Evolutionary conservation across 2,797 vertebrate genomes (phyloP).

Genomic region (Furcifer pardalis): DNA sequence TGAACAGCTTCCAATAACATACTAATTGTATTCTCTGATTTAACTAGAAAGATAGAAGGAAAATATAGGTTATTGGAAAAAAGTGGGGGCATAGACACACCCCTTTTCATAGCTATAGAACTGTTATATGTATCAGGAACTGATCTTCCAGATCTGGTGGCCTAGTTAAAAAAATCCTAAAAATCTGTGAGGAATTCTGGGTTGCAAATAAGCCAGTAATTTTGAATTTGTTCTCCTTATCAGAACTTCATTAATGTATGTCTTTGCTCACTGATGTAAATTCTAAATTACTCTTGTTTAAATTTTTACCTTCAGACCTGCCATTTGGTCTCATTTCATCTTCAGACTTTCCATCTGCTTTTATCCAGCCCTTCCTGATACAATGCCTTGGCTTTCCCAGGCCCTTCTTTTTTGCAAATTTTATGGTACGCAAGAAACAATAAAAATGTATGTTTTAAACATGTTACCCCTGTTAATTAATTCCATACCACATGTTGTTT

Average conservation of each 20-base stretch:
- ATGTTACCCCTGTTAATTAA: constrained; percentile 70
- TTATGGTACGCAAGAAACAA: constrained; percentile 66
- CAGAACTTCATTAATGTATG: constrained; percentile 39
- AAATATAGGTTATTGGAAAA: no score
- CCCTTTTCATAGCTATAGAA: neutral
- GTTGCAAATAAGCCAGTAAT: neutral
- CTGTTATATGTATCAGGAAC: neutral
- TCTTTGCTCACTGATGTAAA: constrained; percentile 61
- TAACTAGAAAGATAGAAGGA: no score
- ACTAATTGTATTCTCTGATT: no score
- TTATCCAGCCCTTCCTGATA: constrained; percentile 62
- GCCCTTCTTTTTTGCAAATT: constrained; percentile 73
- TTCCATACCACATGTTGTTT: constrained; percentile 64
- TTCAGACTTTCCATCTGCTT: constrained; percentile 76
- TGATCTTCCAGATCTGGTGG: neutral
- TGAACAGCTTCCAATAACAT: no score
- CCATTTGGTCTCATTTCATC: constrained; percentile 72
- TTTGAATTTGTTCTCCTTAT: constrained; percentile 66
- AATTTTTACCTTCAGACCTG: constrained; percentile 69
- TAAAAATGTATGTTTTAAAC: constrained; percentile 66
- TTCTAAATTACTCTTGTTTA: constrained; percentile 70
- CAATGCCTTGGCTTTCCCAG: constrained; percentile 68
- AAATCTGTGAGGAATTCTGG: constrained; percentile 20
- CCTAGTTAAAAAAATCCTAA: constrained; percentile 34
- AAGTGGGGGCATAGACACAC: no score